Conservation (phyloP, 23 tunicate genomes). For the Trididemnum clinides region DNA sequence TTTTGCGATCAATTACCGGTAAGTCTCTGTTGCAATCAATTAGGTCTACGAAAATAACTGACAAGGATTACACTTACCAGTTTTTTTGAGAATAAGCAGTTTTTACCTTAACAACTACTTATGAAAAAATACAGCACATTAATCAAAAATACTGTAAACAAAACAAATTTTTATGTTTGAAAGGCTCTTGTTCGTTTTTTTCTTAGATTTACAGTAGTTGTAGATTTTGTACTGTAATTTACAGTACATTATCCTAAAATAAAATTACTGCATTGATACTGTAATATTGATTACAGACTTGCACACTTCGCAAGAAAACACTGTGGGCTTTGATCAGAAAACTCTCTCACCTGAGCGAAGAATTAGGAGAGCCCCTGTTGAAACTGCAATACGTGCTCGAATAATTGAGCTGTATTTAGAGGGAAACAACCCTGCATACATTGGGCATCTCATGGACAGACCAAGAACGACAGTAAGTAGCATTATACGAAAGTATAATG, state of each 20-base stretch:
- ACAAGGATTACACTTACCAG: not conserved
- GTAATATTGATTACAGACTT: no score
- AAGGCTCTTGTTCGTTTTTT: not conserved
- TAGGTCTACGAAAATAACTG: not conserved
- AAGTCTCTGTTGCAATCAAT: no score
- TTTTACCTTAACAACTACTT: not conserved
- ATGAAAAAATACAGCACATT: not conserved
- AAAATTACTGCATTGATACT: no score
- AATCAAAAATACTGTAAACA: not conserved
- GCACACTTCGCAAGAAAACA: not conserved
- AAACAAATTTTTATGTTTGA: not conserved
- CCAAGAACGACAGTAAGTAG: not conserved
- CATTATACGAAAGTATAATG: not conserved
- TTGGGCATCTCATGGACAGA: not conserved
- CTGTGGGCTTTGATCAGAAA: not conserved
- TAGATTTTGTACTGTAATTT: not conserved
- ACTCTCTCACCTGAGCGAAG: not conserved
- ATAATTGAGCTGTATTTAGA: not conserved
- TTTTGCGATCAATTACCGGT: not conserved
- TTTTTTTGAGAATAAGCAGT: not conserved
- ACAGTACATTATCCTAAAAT: no score
- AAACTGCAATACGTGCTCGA: not conserved
- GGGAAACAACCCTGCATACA: not conserved
- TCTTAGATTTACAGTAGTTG: not conserved
- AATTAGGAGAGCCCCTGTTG: not conserved